Base-by-base conservation (phyloP, 2,797 vertebrate species). In the Acanthiza pusilla region DNA sequence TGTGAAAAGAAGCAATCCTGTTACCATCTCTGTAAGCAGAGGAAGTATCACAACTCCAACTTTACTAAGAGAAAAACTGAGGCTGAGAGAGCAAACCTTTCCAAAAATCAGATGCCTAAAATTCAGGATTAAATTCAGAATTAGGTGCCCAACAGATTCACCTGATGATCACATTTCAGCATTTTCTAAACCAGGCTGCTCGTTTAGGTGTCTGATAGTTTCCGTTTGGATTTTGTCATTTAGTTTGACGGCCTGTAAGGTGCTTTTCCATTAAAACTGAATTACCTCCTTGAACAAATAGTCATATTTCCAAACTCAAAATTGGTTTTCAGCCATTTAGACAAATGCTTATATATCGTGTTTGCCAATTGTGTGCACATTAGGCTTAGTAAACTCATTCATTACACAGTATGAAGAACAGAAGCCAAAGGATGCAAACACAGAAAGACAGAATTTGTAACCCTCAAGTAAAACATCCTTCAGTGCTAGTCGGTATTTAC, bases 351-450 rank as follows among this genome's bases (percentile, higher is more conserved):
- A 48, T 68, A 32, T 62, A 65, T 58, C 4, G 9, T 10, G 58
- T 88, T 94, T 95, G 85, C 79, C 78, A 93, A 65, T 6, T 88
- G 25, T 48, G 61, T 53, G 85, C 73, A 53, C 73, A 75, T 93
- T 75, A 89, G 79, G 62, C 36, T 93, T 65, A 75, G 91, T 55
- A 83, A 88, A 91, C 72, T 88, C 78, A 89, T 78, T 85, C 68
- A 65, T 70, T 66, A 34, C n/a, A 18, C 7, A 29, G 45, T 5
- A 21, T 38, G 60, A 88, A 47, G 38, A 92, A 74, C 26, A 91
- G 71, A 86, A 85, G 45, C 51, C 62, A 79, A 89, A 71, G 88
- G 80, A 62, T 10, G 55, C 45, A 55, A 81, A 81, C 40, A 70
- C 5, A 55, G 18, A 29, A 73, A 58, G 54, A 74, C 13, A 58